Base-by-base conservation (phyloP, 92 coral and sea anemone species). In the Pocillopora grandis region DNA sequence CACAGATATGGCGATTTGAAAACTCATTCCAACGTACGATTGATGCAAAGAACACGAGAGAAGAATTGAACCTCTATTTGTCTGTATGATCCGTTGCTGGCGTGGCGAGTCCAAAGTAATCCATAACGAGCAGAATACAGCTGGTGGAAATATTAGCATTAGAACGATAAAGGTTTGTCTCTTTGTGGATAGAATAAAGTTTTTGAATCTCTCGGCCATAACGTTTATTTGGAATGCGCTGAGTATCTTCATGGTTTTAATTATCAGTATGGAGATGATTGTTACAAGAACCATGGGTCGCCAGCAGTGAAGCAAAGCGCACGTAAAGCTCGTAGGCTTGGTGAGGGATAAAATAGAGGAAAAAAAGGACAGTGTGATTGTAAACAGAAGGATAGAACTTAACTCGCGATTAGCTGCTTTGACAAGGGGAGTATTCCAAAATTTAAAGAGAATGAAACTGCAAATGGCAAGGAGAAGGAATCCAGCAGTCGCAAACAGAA, bases 201-300 rank as follows among this genome's bases (percentile, higher is more conserved):
- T 87, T 80, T 87, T 90, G 19, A 90, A 87, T 85, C 88, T 82
- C 66, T 86, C 71, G 2, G 93, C 88, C 61, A 92, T 68, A 7
- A 42, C 52, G 52, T 42, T 42, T 2, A 42, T 42, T 42, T 42
- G 52, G 52, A 42, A 42, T 42, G 52, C 52, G 8, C 52, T 42
- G 52, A 42, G 52, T 42, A 42, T 42, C 52, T 42, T 42, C 52
- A 42, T 42, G 52, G 52, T 42, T 4, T 42, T 42, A 3, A 42
- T 42, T 42, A 42, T 42, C 52, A 42, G 52, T 5, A 90, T 84
- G 11, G 93, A 90, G 15, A 92, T 88, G 37, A 82, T 85, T 9
- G 87, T 81, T 2, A 87, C 88, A 21, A 86, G 76, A 8, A 90
- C 75, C 35, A 90, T 75, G 75, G 89, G 88, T 0, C 96, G 85